Evolutionary conservation across 2,888 invertebrate species (phyloP).

Genomic region (Philaethria dido): DNA sequence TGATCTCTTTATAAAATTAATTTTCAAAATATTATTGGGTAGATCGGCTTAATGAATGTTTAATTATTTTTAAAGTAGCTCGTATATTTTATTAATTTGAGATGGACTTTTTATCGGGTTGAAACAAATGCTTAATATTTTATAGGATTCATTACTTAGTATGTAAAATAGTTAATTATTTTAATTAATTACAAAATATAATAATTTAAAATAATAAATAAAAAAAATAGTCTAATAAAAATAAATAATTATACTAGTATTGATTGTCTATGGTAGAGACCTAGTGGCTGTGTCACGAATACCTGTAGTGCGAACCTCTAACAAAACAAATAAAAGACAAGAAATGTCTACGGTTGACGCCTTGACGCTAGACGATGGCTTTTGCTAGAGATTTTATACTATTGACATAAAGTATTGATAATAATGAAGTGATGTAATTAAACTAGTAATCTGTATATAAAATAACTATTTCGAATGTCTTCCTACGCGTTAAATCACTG

Average conservation of each 20-base stretch:
- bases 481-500: conserved; percentile 47
- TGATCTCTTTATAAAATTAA: not conserved
- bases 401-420: conserved; percentile 49
- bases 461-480: conserved; percentile 58
- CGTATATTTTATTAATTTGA: not conserved
- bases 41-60: not conserved
- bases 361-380: conserved; percentile 68
- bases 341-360: conserved; percentile 75
- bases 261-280: conserved; percentile 25
- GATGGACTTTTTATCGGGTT: not conserved
- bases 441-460: conserved; percentile 46
- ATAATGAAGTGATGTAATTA: conserved; percentile 50
- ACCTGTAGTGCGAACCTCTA: conserved; percentile 18
- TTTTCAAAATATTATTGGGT: not conserved
- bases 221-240: too few species aligned
- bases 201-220: too few species aligned
- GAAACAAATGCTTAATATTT: too few species aligned
- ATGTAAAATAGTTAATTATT: not conserved
- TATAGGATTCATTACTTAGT: too few species aligned
- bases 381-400: conserved; percentile 55
- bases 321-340: conserved; percentile 45
- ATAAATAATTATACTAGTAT: not conserved
- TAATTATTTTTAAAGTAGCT: not conserved
- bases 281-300: conserved; percentile 18
- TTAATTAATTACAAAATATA: not conserved